phyloP scores from a whole-genome alignment of 2,797 vertebrate genomes.

The Hafferia zeledoni region DNA sequence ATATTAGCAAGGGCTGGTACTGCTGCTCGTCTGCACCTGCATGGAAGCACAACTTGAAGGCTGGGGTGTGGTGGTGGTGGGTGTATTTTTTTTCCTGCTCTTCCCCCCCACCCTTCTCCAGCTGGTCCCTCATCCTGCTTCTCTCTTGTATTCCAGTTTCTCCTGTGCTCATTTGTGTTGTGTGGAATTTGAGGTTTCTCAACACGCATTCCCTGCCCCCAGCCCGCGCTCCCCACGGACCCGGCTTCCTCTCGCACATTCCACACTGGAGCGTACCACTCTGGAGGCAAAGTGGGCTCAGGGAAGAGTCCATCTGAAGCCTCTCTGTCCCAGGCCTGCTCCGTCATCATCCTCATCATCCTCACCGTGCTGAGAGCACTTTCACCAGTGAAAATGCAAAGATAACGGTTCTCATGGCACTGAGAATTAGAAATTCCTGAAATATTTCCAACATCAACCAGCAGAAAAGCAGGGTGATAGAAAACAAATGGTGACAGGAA shows the following conservation, averaged over 20 bases:
- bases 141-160: slow-evolving; percentile 58
- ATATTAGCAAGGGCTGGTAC: slow-evolving; percentile 11
- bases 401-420: slow-evolving; percentile 79
- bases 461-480: slow-evolving; percentile 75
- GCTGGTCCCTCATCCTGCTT: slow-evolving; percentile 46
- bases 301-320: slow-evolving; percentile 72
- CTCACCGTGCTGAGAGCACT: background rate
- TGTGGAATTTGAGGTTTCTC: slow-evolving; percentile 69
- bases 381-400: slow-evolving; percentile 72
- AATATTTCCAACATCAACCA: slow-evolving; percentile 77
- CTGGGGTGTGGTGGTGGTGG: slow-evolving; percentile 49
- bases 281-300: slow-evolving; percentile 49
- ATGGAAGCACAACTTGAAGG: background rate
- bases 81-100: slow-evolving; percentile 42
- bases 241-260: slow-evolving; percentile 75
- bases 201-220: slow-evolving; percentile 53
- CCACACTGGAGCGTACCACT: slow-evolving; percentile 61
- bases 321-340: slow-evolving; percentile 10
- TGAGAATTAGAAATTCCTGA: slow-evolving; percentile 81
- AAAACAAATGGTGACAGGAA: slow-evolving; percentile 80
- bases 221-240: slow-evolving; percentile 42
- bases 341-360: slow-evolving; percentile 18
- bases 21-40: slow-evolving; percentile 49
- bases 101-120: background rate
- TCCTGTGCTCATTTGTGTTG: slow-evolving; percentile 43